Percentiles rank a stretch among this genome's conserved stretches.
These are phyloP conservation scores for Heliconius hewitsoni DNA, from an alignment of 1,140 invertebrate species.

Conservation along the genomic window DNA sequence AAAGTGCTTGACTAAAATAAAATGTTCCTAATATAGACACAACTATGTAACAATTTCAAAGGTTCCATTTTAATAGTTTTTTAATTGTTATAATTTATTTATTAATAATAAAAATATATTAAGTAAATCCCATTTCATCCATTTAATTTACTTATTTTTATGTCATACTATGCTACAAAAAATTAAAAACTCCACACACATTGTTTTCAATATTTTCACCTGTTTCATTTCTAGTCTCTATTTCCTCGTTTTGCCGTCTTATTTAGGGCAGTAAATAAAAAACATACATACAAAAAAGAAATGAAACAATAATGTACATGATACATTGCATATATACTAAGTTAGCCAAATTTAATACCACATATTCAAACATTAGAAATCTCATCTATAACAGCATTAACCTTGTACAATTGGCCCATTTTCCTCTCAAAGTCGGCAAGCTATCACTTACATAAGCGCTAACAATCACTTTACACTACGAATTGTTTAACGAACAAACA, in stretches of 20 bases:
- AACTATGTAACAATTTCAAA: not conserved
- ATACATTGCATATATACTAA: not conserved
- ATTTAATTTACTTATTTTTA: no score
- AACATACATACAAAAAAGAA: no score
- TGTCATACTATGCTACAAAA: no score
- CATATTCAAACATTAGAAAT: not conserved
- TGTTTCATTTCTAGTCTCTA: no score
- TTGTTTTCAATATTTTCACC: no score
- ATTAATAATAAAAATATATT: no score
- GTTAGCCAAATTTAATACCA: not conserved
- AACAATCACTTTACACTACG: not conserved
- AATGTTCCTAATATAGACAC: not conserved
- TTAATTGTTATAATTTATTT: no score
- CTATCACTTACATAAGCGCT: constrained; percentile 10
- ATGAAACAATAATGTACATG: no score
- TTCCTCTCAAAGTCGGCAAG: constrained; percentile 9
- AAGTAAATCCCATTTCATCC: no score
- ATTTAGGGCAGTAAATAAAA: no score
- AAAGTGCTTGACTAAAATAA: not conserved
- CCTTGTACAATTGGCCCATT: constrained; percentile 15
- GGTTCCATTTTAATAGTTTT: not conserved
- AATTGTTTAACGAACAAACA: constrained; percentile 1
- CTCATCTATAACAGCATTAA: constrained; percentile 1
- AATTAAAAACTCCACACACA: no score
- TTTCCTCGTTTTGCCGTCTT: no score